These are phyloP conservation scores for Branchinecta lindahli DNA, from an alignment of 1,140 invertebrate species.

Conservation along the genomic window DNA sequence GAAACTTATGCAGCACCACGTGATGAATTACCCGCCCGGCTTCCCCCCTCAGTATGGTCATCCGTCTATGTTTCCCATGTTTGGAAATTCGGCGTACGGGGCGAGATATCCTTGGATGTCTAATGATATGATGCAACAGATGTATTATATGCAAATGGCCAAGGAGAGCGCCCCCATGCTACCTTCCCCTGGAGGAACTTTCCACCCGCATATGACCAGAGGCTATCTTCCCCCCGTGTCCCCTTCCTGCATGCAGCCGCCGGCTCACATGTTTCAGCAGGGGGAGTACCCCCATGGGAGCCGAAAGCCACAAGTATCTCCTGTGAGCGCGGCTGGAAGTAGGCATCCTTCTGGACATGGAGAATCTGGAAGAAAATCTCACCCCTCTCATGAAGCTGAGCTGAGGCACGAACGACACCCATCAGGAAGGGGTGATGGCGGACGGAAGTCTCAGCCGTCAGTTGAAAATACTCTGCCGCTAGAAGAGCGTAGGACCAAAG, in stretches of 20 bases:
- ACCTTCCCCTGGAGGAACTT: not conserved
- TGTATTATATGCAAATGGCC: constrained; percentile 2
- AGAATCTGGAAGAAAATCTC: not conserved
- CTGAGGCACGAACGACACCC: no score
- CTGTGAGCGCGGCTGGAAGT: not conserved
- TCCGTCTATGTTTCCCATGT: not conserved
- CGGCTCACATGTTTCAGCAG: not conserved
- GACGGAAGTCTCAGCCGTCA: no score
- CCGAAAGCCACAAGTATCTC: not conserved
- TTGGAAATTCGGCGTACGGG: not conserved
- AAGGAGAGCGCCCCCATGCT: not conserved
- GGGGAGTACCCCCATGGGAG: not conserved
- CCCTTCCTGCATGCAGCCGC: not conserved
- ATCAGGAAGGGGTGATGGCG: no score
- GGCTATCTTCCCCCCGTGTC: not conserved
- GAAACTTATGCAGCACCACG: not conserved
- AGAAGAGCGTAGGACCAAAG: no score
- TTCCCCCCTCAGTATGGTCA: not conserved
- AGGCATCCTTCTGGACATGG: not conserved
- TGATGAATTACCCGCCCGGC: not conserved
- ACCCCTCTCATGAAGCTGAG: no score
- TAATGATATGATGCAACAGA: not conserved
- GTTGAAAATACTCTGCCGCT: no score
- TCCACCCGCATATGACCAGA: not conserved
- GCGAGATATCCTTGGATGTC: not conserved